Base-by-base conservation (phyloP, 2,797 vertebrate species). In the Callimico goeldii region DNA sequence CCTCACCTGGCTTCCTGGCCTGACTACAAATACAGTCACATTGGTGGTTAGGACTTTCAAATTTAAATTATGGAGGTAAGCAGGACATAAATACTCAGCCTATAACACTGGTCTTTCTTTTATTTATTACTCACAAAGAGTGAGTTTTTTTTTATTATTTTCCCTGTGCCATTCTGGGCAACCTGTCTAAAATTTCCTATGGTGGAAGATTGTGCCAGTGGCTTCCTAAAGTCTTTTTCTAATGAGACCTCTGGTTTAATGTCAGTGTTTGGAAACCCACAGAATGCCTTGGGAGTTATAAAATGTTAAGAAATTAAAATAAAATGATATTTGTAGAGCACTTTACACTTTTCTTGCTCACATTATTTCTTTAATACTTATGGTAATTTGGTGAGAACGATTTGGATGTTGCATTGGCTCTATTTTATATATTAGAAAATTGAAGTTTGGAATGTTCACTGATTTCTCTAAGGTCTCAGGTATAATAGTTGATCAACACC, bases 221-320 rank as follows among this genome's bases (percentile, higher is more conserved):
- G 43, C 73, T 94, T 91, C 89, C 88, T 72, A 55, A 94, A 82
- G n/a, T 46, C 75, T 95, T 81, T 94, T 30, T 96, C 80, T 94
- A 75, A 82, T 72, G 41, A 95, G 36, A 57, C 77, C 76, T 82
- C 55, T 94, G 17, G 13, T 82, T 93, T 96, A 67, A 95, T 75
- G 58, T 81, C 19, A 36, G 73, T 75, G 7, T 76, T 70, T 91
- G 61, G 80, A 43, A 43, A 48, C 57, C 48, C 30, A 77, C 15
- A 93, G 67, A 96, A 85, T 83, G 13, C 50, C 14, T 90, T 36
- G 48, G 20, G 14, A 57, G 14, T 93, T 97, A 58, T 36, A 72
- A 85, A 92, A 67, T 70, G 11, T 90, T 91, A 64, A 79, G 26
- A 30, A 94, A 85, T 26, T 75, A 33, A 19, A 79, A 5, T 87